A percentile compares a stretch with the other conserved stretches of the same genome.
Evolutionary conservation across 2,113 vertebrate genomes (phyloP).

Genomic region (Centropus bengalensis): DNA sequence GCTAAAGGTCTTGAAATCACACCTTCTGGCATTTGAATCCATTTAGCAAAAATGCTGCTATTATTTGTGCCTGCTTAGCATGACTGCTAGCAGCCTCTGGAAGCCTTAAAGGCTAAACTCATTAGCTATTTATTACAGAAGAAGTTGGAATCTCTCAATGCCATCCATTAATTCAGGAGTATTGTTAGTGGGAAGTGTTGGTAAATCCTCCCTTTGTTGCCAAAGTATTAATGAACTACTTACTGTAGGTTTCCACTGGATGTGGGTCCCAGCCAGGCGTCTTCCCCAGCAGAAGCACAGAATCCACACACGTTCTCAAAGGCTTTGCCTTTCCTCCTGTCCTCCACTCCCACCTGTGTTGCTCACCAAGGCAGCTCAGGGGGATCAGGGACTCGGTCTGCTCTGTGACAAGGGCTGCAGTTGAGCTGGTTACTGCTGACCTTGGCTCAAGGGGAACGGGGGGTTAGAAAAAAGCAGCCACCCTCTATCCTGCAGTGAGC

Average conservation of each 20-base stretch:
- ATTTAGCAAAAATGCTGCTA: slow-evolving; percentile 21
- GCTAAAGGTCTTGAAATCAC: not conserved
- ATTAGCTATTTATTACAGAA: slow-evolving; percentile 36
- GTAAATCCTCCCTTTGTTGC: slow-evolving; percentile 10
- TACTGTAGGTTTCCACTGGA: not conserved
- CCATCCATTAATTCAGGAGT: slow-evolving; percentile 30
- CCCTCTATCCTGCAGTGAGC: not conserved
- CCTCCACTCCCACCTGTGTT: not conserved
- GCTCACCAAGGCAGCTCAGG: not conserved
- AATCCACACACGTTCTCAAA: not conserved
- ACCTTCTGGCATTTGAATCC: slow-evolving; percentile 41
- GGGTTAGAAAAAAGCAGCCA: not conserved
- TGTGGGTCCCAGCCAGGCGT: not conserved
- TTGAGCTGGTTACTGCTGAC: not conserved
- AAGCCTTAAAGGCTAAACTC: slow-evolving; percentile 52
- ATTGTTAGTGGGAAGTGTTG: not conserved
- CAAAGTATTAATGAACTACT: not conserved
- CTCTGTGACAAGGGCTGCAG: not conserved
- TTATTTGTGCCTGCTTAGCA: slow-evolving; percentile 47
- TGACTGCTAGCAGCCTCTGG: not conserved
- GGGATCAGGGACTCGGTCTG: not conserved
- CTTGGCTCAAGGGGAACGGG: not conserved
- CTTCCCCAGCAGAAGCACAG: not conserved
- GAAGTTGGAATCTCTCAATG: slow-evolving; percentile 20
- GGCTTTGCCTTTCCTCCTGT: not conserved